Evolutionary conservation across 2,888 invertebrate genomes (phyloP).

Genomic region (Drosophila setosimentum): DNA sequence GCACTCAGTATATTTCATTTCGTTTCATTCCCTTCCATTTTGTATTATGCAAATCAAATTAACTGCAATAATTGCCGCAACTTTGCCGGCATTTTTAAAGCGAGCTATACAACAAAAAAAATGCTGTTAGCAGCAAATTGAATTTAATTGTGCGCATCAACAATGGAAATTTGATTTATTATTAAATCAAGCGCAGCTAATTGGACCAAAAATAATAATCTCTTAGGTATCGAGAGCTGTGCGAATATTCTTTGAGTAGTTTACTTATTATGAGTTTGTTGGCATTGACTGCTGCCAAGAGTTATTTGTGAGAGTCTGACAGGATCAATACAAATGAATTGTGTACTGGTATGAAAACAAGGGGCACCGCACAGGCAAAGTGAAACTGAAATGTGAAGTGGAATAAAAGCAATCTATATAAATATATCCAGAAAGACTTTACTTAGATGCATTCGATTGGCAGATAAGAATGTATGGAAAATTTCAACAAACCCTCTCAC

Average conservation of each 20-base stretch:
- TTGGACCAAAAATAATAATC: slow-evolving; percentile 48
- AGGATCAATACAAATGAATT: background rate
- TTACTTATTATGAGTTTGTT: slow-evolving; percentile 21
- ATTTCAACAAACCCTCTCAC: background rate
- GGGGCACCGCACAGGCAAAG: slow-evolving; percentile 1
- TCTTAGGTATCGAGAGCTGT: slow-evolving; percentile 16
- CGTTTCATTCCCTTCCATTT: slow-evolving; percentile 41
- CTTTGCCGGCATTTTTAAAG: slow-evolving; percentile 40
- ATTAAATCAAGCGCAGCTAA: slow-evolving; percentile 61
- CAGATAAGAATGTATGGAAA: background rate
- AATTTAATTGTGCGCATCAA: slow-evolving; percentile 39
- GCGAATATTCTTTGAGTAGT: slow-evolving; percentile 27
- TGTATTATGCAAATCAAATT: slow-evolving; percentile 54
- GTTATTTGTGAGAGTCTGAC: background rate
- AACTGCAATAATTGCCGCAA: slow-evolving; percentile 54
- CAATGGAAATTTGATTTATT: slow-evolving; percentile 61
- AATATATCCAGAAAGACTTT: background rate
- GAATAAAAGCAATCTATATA: background rate
- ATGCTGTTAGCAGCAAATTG: slow-evolving; percentile 10
- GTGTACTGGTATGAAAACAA: background rate
- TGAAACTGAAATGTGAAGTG: background rate
- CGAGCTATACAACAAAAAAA: slow-evolving; percentile 4
- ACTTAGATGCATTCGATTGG: too few species aligned
- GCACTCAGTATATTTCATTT: slow-evolving; percentile 59
- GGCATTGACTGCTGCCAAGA: slow-evolving; percentile 15